Base-by-base conservation (phyloP, 2,888 invertebrate genomes). In the Drosophila suboccidentalis region DNA sequence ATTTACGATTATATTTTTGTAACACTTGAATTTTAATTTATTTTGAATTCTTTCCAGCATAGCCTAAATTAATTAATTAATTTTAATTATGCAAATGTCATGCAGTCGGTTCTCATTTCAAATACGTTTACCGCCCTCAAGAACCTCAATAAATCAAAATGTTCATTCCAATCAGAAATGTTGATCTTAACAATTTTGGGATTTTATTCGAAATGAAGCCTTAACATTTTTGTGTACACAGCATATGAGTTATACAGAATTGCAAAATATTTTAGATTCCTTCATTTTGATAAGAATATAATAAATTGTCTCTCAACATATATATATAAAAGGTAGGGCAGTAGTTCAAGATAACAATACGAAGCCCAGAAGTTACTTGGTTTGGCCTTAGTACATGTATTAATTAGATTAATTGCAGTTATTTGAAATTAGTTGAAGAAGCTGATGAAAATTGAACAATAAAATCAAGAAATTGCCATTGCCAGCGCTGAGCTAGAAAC, bases 381-480 rank as follows among this genome's bases (percentile, higher is more conserved):
- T 32, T 54, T 38, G 32, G 17, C n/a, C 36, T 46, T 38, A 29
- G 17, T 32, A 44, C 59, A 36, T 69, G 72, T 67, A 55, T 62
- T 58, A 72, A 79, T 63, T 76, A 29, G 44, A 82, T 67, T 75
- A 75, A 77, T 80, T 80, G 65, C 60, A 68, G 50, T 66, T 72
- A 77, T 65, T 76, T 63, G 68, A 75, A 77, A 79, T 70, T 65
- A 70, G 63, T 49, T 51, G 19, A 62, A 82, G 65, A 71, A 62
- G 71, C 61, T 44, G 66, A 54, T 58, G 60, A 69, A 75, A 71
- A 65, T 54, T 44, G 39, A 75, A 75, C 71, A 74, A 75, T 78
- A 75, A 84, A 74, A 66, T 64, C 66, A 78, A 75, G 87, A 87
- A 84, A 85, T 86, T 87, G 85, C 54, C 57, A 63, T 60, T 62